Evolutionary conservation across 1,140 invertebrate species (phyloP), one percentile per base, ranked within the genome.

Genomic region (Bombus picipes): DNA sequence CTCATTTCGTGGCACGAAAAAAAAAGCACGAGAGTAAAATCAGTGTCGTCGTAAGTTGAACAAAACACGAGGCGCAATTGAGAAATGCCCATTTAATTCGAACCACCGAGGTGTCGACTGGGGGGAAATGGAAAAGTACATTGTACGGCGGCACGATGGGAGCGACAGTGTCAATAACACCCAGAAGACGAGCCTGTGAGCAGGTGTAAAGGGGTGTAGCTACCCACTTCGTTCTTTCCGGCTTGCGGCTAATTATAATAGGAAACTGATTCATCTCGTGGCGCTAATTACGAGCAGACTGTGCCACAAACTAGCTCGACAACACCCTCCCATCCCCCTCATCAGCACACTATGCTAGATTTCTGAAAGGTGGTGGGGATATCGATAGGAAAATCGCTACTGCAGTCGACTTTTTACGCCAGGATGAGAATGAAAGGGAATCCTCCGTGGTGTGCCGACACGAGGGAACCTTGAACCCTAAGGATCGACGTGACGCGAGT

Each of bases 181-280:
- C 39, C 65, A 70, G 74, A 84, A 78, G 72, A 78, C 39, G 71
- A 22, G 53, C 0, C n/a, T 6, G 43, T 13, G 28, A 22, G 39
- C 74, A 84, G 82, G 82, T 71, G 74, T 43, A 77, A 70, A 59
- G 66, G 53, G 82, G 65, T 68, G 73, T 83, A n/a, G 12, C 59
- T 53, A 62, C 15, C 85, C 80, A 71, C 87, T 88, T 90, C 86
- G 77, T 53, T 87, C 87, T 92, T 90, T 89, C 91, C 83, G 88
- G 86, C 28, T 76, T 28, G 72, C 66, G 81, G 76, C 66, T 90
- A 91, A 92, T 92, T 92, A 89, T 59, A 84, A 84, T 78, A 75
- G 88, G 81, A 88, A 88, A 87, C 83, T 89, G 82, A 90, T 90
- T 89, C 82, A 80, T 85, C 82, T 57, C 76, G 75, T 72, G 62